Evolutionary conservation across 2,797 vertebrate genomes (phyloP).

Genomic region (Pterois miles): DNA sequence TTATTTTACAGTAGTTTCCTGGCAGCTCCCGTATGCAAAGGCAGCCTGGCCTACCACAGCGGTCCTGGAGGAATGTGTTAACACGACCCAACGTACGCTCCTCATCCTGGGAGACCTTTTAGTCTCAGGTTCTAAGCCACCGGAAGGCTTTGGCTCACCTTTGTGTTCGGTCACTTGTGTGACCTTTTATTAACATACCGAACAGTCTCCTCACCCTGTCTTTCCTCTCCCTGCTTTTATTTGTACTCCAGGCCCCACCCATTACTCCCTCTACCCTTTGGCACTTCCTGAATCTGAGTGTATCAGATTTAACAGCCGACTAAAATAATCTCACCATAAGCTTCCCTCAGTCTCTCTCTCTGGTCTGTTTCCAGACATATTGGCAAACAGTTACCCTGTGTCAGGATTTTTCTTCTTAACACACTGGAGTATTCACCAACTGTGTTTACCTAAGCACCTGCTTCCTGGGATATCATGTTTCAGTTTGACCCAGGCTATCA

Average conservation of each 20-base stretch:
- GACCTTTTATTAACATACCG: slow-evolving; percentile 67
- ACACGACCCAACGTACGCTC: slow-evolving; percentile 65
- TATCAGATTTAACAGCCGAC: slow-evolving; percentile 76
- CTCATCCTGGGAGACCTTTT: slow-evolving; percentile 67
- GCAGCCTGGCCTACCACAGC: slow-evolving; percentile 54
- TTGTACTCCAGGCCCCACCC: slow-evolving; percentile 36
- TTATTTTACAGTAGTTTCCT: slow-evolving; percentile 71
- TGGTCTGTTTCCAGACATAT: slow-evolving; percentile 60
- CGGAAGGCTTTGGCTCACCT: slow-evolving; percentile 57
- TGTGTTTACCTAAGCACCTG: slow-evolving; percentile 70
- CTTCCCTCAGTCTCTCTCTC: slow-evolving; percentile 28
- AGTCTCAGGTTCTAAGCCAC: slow-evolving; percentile 53
- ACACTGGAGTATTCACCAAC: slow-evolving; percentile 59
- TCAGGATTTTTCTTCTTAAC: slow-evolving; percentile 57
- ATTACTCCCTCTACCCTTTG: slow-evolving; percentile 49
- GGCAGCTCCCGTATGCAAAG: slow-evolving; percentile 56
- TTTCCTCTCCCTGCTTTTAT: slow-evolving; percentile 45
- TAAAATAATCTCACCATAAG: slow-evolving; percentile 72
- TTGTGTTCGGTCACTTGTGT: slow-evolving; percentile 51
- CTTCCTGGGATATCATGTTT: slow-evolving; percentile 52
- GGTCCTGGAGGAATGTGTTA: slow-evolving; percentile 72
- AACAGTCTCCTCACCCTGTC: slow-evolving; percentile 16
- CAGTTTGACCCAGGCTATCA: slow-evolving; percentile 31
- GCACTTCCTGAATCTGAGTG: slow-evolving; percentile 61
- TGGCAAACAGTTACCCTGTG: slow-evolving; percentile 45